A percentile compares a stretch with the other conserved stretches of the same genome.
Evolutionary conservation across 2,113 vertebrate genomes (phyloP).

Genomic region (Nesospiza acunhae): DNA sequence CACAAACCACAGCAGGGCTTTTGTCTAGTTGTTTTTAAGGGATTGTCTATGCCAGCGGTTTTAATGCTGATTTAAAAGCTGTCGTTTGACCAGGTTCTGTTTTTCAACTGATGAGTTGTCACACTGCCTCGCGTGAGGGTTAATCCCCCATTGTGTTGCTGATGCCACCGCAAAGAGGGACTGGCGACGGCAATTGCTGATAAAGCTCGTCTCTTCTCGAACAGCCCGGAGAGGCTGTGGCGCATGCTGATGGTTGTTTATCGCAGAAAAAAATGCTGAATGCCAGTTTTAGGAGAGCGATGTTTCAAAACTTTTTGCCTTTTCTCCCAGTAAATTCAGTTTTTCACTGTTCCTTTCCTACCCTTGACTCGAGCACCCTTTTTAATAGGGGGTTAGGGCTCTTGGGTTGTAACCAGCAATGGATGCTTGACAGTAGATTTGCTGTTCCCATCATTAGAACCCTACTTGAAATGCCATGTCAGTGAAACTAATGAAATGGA

Average conservation of each 20-base stretch:
- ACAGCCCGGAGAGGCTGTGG: conserved; percentile 60
- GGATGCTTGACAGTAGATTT: not conserved
- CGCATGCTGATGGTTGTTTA: conserved; percentile 54
- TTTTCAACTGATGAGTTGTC: conserved; percentile 38
- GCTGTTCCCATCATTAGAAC: conserved; percentile 12
- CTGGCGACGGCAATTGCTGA: conserved; percentile 60
- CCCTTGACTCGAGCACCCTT: not conserved
- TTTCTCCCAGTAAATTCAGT: not conserved
- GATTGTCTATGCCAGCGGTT: not conserved
- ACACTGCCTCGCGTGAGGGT: conserved; percentile 22
- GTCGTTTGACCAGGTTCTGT: conserved; percentile 47
- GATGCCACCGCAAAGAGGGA: conserved; percentile 47
- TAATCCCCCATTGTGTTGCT: conserved; percentile 68
- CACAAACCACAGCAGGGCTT: conserved; percentile 19
- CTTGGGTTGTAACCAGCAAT: not conserved
- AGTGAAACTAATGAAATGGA: conserved; percentile 48
- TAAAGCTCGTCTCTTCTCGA: conserved; percentile 69
- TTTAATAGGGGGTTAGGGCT: not conserved
- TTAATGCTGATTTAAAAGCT: conserved; percentile 24
- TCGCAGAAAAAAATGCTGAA: conserved; percentile 43
- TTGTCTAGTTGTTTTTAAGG: conserved; percentile 15
- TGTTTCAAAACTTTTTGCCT: conserved; percentile 30
- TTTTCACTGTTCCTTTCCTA: not conserved
- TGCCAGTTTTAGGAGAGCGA: not conserved
- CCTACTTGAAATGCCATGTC: conserved; percentile 20